Conservation (phyloP, 1,140 invertebrate species). For the Drosophila arizonae region DNA sequence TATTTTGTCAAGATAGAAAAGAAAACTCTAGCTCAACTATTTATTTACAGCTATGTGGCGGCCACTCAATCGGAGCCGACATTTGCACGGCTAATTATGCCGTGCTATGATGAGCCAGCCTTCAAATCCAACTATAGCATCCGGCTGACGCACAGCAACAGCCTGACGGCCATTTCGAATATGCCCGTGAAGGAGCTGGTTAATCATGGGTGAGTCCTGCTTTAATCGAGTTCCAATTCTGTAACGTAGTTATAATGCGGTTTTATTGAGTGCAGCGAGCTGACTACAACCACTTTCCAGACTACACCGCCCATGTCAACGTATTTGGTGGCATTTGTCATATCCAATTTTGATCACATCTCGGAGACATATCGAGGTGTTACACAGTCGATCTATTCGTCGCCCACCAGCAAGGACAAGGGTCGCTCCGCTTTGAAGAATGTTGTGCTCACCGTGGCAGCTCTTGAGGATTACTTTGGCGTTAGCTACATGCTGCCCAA, state of each 20-base stretch:
- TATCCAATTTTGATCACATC: conserved; percentile 86
- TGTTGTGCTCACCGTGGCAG: conserved; percentile 84
- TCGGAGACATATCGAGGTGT: conserved; percentile 62
- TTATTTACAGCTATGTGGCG: conserved; percentile 85
- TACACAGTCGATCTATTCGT: conserved; percentile 86
- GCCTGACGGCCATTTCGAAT: conserved; percentile 85
- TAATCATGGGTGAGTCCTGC: conserved; percentile 44
- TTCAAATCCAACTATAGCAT: conserved; percentile 89
- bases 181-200: conserved; percentile 82
- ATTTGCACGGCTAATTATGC: conserved; percentile 91
- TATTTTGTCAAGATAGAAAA: background rate
- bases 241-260: conserved; percentile 10
- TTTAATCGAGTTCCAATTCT: background rate
- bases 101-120: conserved; percentile 94
- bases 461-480: conserved; percentile 84
- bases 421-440: conserved; percentile 84
- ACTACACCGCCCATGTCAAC: conserved; percentile 88
- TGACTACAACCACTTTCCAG: conserved; percentile 82
- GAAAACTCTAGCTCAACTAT: background rate
- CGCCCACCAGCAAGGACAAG: conserved; percentile 85
- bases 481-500: conserved; percentile 84
- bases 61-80: conserved; percentile 92
- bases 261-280: conserved; percentile 34
- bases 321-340: conserved; percentile 89
- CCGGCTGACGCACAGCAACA: conserved; percentile 84